Evolutionary conservation across 2,797 vertebrate genomes (phyloP).

Genomic region (Myoxocephalus aenaeus): DNA sequence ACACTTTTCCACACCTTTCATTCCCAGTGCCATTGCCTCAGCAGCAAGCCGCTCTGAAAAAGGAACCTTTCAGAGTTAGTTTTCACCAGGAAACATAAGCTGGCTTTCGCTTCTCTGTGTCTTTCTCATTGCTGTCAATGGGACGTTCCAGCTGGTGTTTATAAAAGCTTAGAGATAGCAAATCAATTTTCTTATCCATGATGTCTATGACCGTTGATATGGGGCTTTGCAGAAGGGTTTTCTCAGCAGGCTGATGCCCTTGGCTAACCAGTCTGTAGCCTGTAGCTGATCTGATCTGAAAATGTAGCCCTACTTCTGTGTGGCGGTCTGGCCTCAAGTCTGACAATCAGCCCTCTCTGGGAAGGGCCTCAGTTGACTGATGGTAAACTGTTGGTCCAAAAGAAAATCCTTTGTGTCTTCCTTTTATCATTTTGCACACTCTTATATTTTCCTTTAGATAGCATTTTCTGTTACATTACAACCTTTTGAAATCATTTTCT

Average conservation of each 20-base stretch:
- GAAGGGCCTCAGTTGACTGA: slow-evolving; percentile 24
- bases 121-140: slow-evolving; percentile 30
- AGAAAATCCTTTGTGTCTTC: slow-evolving; percentile 39
- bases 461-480: slow-evolving; percentile 72
- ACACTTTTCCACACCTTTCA: slow-evolving; percentile 75
- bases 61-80: slow-evolving; percentile 58
- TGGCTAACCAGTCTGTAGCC: slow-evolving; percentile 34
- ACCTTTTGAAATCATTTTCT: slow-evolving; percentile 77
- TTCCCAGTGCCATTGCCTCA: slow-evolving; percentile 49
- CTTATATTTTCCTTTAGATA: slow-evolving; percentile 68
- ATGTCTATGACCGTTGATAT: slow-evolving; percentile 55
- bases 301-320: slow-evolving; percentile 48
- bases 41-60: slow-evolving; percentile 47
- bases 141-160: slow-evolving; percentile 39
- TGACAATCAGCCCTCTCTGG: slow-evolving; percentile 28
- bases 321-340: slow-evolving; percentile 34
- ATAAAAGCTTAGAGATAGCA: slow-evolving; percentile 52
- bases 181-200: slow-evolving; percentile 67
- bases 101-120: slow-evolving; percentile 27
- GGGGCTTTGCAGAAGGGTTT: slow-evolving; percentile 32
- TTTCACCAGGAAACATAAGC: slow-evolving; percentile 67
- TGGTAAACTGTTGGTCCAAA: slow-evolving; percentile 31
- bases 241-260: slow-evolving; percentile 27
- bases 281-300: slow-evolving; percentile 25
- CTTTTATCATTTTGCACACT: slow-evolving; percentile 58